Evolutionary conservation across 2,888 invertebrate genomes (phyloP).

Genomic region (Cantharis rufa): DNA sequence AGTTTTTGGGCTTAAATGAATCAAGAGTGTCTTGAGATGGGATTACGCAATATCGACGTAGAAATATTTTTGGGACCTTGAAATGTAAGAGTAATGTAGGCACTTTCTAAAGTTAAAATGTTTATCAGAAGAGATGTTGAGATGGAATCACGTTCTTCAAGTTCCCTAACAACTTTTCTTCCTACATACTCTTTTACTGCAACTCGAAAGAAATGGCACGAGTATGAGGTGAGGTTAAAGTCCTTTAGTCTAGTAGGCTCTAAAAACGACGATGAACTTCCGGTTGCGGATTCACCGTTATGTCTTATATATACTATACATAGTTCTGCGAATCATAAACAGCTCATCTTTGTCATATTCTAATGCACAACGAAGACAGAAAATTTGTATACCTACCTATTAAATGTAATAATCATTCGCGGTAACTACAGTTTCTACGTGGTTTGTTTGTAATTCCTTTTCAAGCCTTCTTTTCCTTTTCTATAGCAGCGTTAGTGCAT

Average conservation of each 20-base stretch:
- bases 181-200: conserved; percentile 13
- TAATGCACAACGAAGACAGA: conserved; percentile 8
- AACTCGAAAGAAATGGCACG: conserved; percentile 34
- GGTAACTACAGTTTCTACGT: conserved; percentile 18
- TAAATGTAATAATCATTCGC: conserved; percentile 19
- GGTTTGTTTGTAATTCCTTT: conserved; percentile 26
- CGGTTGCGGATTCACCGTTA: conserved; percentile 54
- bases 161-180: conserved; percentile 6
- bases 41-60: not conserved
- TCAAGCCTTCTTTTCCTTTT: conserved; percentile 32
- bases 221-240: conserved; percentile 48
- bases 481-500: conserved; percentile 31
- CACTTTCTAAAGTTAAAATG: not conserved
- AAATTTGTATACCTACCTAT: conserved; percentile 10
- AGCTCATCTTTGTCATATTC: conserved; percentile 11
- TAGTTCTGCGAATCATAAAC: conserved; percentile 28
- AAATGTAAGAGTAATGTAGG: not conserved
- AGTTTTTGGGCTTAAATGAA: not conserved
- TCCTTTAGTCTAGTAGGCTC: conserved; percentile 54
- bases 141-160: not conserved
- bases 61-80: not conserved
- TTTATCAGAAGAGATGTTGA: not conserved
- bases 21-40: not conserved
- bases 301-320: conserved; percentile 23
- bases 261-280: conserved; percentile 52